phyloP scores from a whole-genome alignment of 2,888 invertebrate genomes.

The Shargacucullia verbasci region DNA sequence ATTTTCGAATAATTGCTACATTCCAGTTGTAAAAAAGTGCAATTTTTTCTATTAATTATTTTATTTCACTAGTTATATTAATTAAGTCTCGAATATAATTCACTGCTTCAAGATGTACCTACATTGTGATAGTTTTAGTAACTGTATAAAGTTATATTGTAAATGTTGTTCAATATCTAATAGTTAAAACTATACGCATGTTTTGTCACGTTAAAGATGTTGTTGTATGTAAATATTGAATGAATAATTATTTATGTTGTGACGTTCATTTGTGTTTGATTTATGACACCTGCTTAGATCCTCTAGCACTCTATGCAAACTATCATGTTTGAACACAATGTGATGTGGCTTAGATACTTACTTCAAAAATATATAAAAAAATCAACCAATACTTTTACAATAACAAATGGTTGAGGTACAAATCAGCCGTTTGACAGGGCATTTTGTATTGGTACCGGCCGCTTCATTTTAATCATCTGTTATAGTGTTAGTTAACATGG shows the following conservation, averaged over 20 bases:
- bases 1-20: conserved; percentile 41
- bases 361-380: too few relatives aligned
- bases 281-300: conserved; percentile 60
- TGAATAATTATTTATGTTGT: conserved; percentile 82
- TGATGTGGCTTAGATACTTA: not conserved
- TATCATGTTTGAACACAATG: conserved; percentile 7
- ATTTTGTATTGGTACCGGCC: too few relatives aligned
- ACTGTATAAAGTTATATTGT: conserved; percentile 23
- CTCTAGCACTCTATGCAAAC: conserved; percentile 35
- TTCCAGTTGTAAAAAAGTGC: conserved; percentile 50
- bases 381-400: too few relatives aligned
- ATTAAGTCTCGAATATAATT: conserved; percentile 48
- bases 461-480: too few relatives aligned
- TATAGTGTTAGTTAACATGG: too few relatives aligned
- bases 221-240: conserved; percentile 82
- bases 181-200: conserved; percentile 49
- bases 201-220: conserved; percentile 62
- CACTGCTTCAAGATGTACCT: conserved; percentile 46
- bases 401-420: too few relatives aligned
- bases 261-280: conserved; percentile 78
- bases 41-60: conserved; percentile 38
- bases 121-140: conserved; percentile 49
- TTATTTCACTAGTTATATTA: conserved; percentile 21
- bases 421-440: too few relatives aligned
- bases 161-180: conserved; percentile 39